phyloP scores from a whole-genome alignment of 2,113 vertebrate genomes.

The Phoxinus phoxinus region DNA sequence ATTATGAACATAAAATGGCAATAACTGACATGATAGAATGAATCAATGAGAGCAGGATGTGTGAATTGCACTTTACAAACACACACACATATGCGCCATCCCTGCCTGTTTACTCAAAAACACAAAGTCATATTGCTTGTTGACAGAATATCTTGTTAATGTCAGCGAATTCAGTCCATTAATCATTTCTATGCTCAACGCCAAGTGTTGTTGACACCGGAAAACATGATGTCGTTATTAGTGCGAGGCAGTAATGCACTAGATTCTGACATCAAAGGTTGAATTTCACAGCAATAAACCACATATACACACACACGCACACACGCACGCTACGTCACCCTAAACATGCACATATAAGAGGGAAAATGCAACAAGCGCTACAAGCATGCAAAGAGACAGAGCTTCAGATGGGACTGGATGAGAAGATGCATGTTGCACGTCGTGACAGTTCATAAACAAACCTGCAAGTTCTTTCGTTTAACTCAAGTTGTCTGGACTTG shows the following conservation, averaged over 20 bases:
- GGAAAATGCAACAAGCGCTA: conserved; percentile 62
- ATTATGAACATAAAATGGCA: conserved; percentile 1
- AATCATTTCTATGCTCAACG: not conserved
- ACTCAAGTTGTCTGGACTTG: conserved; percentile 98
- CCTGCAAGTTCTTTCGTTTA: conserved; percentile 99
- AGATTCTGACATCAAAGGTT: conserved; percentile 40
- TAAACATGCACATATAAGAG: conserved; percentile 45
- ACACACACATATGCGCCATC: conserved; percentile 27
- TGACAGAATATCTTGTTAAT: conserved; percentile 36
- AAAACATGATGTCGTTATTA: not conserved
- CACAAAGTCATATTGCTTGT: conserved; percentile 31
- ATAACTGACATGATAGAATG: not conserved
- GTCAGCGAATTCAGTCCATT: not conserved
- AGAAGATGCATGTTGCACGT: conserved; percentile 56
- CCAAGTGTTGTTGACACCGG: not conserved
- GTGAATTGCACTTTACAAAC: conserved; percentile 15
- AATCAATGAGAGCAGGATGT: conserved; percentile 1
- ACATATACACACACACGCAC: not conserved
- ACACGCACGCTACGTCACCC: conserved; percentile 20
- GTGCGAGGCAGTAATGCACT: not conserved
- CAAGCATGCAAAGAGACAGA: conserved; percentile 73
- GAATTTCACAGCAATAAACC: not conserved
- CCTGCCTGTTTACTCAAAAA: not conserved
- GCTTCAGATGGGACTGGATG: not conserved
- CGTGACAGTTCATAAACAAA: conserved; percentile 85